These are phyloP conservation scores for Enteromius viviparus DNA, from an alignment of 2,797 vertebrate genomes.

Conservation along the genomic window DNA sequence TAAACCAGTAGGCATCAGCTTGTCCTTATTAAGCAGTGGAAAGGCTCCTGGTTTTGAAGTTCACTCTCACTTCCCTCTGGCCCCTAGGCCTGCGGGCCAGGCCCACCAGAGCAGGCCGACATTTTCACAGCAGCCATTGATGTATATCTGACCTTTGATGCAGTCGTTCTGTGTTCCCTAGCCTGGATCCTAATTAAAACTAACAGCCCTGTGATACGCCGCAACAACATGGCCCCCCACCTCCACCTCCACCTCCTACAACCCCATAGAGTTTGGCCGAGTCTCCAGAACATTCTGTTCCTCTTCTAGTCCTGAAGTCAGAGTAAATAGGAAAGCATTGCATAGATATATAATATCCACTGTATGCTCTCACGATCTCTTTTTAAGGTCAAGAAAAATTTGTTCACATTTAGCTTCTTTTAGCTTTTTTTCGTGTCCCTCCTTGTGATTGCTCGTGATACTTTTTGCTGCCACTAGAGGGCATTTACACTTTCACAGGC, in stretches of 20 bases:
- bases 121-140: conserved; percentile 77
- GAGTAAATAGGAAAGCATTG: conserved; percentile 4
- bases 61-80: conserved; percentile 50
- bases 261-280: conserved; percentile 22
- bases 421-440: not conserved
- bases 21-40: conserved; percentile 58
- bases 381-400: not conserved
- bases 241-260: conserved; percentile 49
- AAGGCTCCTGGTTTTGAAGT: conserved; percentile 53
- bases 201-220: conserved; percentile 70
- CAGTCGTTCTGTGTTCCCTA: conserved; percentile 73
- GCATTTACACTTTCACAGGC: conserved; percentile 28
- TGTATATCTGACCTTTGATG: conserved; percentile 87
- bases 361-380: not conserved
- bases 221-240: conserved; percentile 45
- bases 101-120: conserved; percentile 64
- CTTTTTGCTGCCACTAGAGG: conserved; percentile 42
- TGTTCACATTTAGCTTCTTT: not conserved
- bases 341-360: conserved; percentile 5
- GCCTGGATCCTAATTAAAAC: conserved; percentile 81
- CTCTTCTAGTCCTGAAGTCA: conserved; percentile 47
- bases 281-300: conserved; percentile 50
- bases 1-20: conserved; percentile 56
- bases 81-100: conserved; percentile 56
- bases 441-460: not conserved